Evolutionary conservation across 2,888 invertebrate species (phyloP).

Genomic region (Blastobasis adustella): DNA sequence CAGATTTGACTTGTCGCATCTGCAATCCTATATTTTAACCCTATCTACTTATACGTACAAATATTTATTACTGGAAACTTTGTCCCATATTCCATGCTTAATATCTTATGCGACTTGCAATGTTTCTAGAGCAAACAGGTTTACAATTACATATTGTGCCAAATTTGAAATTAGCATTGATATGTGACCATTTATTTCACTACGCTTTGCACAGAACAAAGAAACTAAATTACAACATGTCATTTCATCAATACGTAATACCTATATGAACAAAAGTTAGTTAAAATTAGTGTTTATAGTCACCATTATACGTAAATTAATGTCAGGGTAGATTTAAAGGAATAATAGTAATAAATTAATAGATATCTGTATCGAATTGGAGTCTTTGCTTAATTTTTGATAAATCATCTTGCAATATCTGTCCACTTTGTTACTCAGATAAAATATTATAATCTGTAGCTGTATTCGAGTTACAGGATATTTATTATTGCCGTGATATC

Average conservation of each 20-base stretch:
- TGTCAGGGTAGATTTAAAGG: constrained; percentile 83
- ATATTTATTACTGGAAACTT: too few relatives aligned
- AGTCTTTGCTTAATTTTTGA: constrained; percentile 58
- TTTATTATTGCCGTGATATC: constrained; percentile 52
- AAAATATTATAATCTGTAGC: constrained; percentile 25
- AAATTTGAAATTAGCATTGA: constrained; percentile 42
- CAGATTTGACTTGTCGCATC: too few relatives aligned
- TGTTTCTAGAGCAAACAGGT: constrained; percentile 29
- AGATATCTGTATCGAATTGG: constrained; percentile 54
- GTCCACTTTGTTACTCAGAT: constrained; percentile 57
- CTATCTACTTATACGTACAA: too few relatives aligned
- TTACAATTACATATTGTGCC: constrained; percentile 64
- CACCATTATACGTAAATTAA: constrained; percentile 92
- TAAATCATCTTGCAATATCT: constrained; percentile 60
- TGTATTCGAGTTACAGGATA: constrained; percentile 30
- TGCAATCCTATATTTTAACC: too few relatives aligned
- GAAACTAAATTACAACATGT: constrained; percentile 11
- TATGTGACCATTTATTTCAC: constrained; percentile 11
- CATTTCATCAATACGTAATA: constrained; percentile 46
- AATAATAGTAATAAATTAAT: constrained; percentile 39
- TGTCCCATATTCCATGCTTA: too few relatives aligned
- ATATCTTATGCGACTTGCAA: too few relatives aligned
- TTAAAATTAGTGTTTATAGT: constrained; percentile 67
- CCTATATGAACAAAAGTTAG: constrained; percentile 58
- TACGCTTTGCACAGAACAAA: constrained; percentile 6